A percentile compares a stretch with the other conserved stretches of the same genome.
These are phyloP conservation scores for Zoroaster sp. DNA, from an alignment of 53 echinoderm and acorn worm species.

Conservation along the genomic window DNA sequence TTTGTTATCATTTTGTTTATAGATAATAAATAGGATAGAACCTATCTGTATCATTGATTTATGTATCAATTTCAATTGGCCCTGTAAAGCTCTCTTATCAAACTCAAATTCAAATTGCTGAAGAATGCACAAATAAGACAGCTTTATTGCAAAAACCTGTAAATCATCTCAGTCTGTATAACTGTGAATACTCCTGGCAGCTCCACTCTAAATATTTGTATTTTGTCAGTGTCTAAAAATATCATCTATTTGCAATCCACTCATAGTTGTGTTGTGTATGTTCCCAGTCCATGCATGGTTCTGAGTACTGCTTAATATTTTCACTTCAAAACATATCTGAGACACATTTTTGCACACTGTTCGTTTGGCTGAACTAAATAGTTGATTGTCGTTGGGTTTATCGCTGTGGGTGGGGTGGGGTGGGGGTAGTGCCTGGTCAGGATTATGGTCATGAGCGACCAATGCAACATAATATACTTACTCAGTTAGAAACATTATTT, in stretches of 20 bases:
- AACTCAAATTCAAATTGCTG: neutral
- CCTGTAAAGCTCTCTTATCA: neutral
- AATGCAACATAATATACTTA: no score
- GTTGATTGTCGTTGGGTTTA: no score
- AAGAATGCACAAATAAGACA: conserved; percentile 33
- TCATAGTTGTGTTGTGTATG: neutral
- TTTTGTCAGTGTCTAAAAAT: conserved; percentile 12
- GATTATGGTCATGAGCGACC: no score
- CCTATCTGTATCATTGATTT: conserved; percentile 17
- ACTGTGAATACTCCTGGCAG: neutral
- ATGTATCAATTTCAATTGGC: neutral
- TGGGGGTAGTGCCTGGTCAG: no score
- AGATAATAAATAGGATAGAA: neutral
- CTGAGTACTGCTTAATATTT: no score
- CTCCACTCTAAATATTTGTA: conserved; percentile 45
- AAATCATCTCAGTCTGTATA: conserved; percentile 14
- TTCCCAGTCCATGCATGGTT: no score
- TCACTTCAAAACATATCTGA: no score
- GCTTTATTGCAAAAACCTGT: neutral
- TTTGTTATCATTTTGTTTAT: conserved; percentile 18
- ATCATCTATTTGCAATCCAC: neutral
- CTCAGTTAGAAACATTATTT: no score
- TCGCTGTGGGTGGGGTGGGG: no score
- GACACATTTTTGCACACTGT: no score
- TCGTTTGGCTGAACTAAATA: no score